Percentiles rank a stretch among this genome's conserved stretches.
Evolutionary conservation across 2,797 vertebrate genomes (phyloP).

Genomic region (Triplophysa bombifrons): DNA sequence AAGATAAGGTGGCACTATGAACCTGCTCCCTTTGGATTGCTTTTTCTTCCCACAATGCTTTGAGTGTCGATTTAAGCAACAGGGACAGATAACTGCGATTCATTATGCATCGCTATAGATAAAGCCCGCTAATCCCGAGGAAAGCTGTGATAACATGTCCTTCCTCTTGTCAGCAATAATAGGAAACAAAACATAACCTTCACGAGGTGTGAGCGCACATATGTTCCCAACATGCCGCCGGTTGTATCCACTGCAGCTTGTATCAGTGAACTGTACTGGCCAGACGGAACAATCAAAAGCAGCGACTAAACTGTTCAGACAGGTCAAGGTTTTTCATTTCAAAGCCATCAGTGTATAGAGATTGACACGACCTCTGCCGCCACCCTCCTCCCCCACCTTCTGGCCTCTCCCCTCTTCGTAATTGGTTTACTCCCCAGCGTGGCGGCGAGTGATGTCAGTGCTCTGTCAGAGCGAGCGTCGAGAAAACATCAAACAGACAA

Average conservation of each 20-base stretch:
- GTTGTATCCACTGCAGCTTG: slow-evolving; percentile 15
- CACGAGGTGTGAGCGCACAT: slow-evolving; percentile 25
- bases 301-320: slow-evolving; percentile 53
- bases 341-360: slow-evolving; percentile 54
- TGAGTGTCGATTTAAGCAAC: slow-evolving; percentile 44
- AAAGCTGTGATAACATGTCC: slow-evolving; percentile 46
- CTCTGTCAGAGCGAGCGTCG: slow-evolving; percentile 38
- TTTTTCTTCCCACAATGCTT: slow-evolving; percentile 35
- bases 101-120: slow-evolving; percentile 42
- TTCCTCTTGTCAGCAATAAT: slow-evolving; percentile 32
- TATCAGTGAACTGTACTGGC: slow-evolving; percentile 41
- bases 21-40: slow-evolving; percentile 26
- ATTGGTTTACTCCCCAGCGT: slow-evolving; percentile 54
- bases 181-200: slow-evolving; percentile 40
- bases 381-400: slow-evolving; percentile 11
- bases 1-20: slow-evolving; percentile 34
- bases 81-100: slow-evolving; percentile 42
- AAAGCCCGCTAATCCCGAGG: slow-evolving; percentile 43
- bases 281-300: slow-evolving; percentile 53
- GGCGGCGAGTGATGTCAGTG: slow-evolving; percentile 45
- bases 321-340: slow-evolving; percentile 60
- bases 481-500: slow-evolving; percentile 34
- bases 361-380: slow-evolving; percentile 52
- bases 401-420: slow-evolving; percentile 30
- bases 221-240: not conserved